phyloP scores from a whole-genome alignment of 2,113 vertebrate species.

The Cyprinodon brontotheroides region DNA sequence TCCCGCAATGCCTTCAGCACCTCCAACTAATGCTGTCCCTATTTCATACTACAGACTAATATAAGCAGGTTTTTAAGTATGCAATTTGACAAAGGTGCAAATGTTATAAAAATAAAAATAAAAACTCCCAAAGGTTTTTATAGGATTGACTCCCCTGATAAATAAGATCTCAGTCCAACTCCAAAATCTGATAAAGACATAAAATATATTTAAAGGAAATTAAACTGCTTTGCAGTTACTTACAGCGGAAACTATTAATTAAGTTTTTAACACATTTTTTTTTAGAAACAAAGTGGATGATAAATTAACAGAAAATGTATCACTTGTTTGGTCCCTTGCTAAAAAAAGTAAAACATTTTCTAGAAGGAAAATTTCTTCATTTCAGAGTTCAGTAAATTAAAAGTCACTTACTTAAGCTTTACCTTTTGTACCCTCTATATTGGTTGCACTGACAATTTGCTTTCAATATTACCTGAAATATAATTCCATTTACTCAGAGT shows the following conservation, averaged over 20 bases:
- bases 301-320: neutral
- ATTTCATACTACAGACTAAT: slow-evolving; percentile 38
- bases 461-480: too few relatives aligned
- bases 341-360: too few relatives aligned
- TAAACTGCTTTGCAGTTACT: neutral
- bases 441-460: too few relatives aligned
- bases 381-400: too few relatives aligned
- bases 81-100: neutral
- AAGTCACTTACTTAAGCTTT: too few relatives aligned
- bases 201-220: neutral
- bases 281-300: neutral
- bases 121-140: neutral
- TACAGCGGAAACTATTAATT: neutral
- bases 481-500: too few relatives aligned
- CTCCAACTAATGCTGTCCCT: slow-evolving; percentile 38
- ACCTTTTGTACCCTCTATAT: too few relatives aligned
- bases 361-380: too few relatives aligned
- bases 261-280: neutral
- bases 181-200: neutral
- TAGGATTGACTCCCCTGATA: neutral
- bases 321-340: too few relatives aligned
- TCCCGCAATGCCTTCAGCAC: slow-evolving; percentile 41
- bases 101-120: neutral
- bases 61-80: slow-evolving; percentile 14
- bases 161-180: neutral